Percentiles rank a stretch among this genome's conserved stretches.
Conservation (phyloP, 2,113 vertebrate species). For the Eolophus roseicapilla region DNA sequence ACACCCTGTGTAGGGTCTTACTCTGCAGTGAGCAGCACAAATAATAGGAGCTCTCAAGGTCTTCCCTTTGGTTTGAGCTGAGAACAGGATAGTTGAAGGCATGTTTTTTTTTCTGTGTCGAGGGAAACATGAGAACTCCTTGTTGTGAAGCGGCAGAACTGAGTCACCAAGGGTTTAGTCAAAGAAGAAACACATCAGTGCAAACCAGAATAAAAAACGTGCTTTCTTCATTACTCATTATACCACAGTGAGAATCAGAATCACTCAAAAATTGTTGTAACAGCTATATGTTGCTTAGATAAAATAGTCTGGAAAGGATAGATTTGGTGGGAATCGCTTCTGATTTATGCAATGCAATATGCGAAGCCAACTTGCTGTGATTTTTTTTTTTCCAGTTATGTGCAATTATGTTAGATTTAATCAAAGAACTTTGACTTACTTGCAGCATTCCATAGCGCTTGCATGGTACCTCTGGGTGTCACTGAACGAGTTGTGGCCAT, state of each 20-base stretch:
- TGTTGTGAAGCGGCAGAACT: slow-evolving; percentile 49
- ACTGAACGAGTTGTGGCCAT: neutral
- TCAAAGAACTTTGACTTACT: slow-evolving; percentile 59
- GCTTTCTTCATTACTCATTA: slow-evolving; percentile 66
- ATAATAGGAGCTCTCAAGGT: neutral
- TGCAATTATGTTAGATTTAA: slow-evolving; percentile 63
- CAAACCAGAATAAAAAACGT: slow-evolving; percentile 55
- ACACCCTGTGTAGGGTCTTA: neutral
- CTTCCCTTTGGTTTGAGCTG: neutral
- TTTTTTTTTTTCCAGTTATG: slow-evolving; percentile 34
- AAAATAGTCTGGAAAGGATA: slow-evolving; percentile 71
- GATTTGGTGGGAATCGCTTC: slow-evolving; percentile 66
- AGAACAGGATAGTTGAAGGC: neutral
- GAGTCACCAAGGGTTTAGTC: slow-evolving; percentile 56
- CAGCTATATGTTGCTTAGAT: slow-evolving; percentile 68
- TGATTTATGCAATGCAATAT: slow-evolving; percentile 50
- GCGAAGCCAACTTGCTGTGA: slow-evolving; percentile 31
- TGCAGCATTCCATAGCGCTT: neutral
- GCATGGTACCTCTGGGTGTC: slow-evolving; percentile 16
- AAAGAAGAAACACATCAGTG: slow-evolving; percentile 53
- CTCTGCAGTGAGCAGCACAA: accelerated
- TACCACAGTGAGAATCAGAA: slow-evolving; percentile 59
- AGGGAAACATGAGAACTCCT: slow-evolving; percentile 52
- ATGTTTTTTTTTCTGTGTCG: neutral
- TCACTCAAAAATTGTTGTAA: slow-evolving; percentile 72